Conservation (phyloP, 2,797 vertebrate species). For the Euthynnus affinis region DNA sequence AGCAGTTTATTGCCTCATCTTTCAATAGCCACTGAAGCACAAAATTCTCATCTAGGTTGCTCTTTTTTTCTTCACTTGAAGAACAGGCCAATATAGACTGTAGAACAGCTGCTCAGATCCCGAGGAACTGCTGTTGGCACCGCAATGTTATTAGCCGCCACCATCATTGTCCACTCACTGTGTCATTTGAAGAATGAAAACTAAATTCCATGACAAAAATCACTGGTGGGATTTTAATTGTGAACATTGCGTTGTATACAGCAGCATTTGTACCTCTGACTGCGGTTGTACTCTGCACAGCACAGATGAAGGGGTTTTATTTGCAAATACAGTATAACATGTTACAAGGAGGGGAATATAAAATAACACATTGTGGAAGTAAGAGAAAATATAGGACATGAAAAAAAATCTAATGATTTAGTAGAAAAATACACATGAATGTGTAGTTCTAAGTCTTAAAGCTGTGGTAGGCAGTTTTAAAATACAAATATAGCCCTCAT, state of each 20-base stretch:
- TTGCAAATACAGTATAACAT: not conserved
- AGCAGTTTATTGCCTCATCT: constrained; percentile 99
- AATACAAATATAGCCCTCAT: too few relatives aligned
- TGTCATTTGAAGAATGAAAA: constrained; percentile 77
- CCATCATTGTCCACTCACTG: constrained; percentile 79
- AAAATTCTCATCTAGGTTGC: constrained; percentile 99
- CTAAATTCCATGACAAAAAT: constrained; percentile 71
- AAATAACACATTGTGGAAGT: constrained; percentile 11
- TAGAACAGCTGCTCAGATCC: constrained; percentile 91
- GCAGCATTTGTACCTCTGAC: constrained; percentile 6
- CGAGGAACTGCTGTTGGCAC: constrained; percentile 86
- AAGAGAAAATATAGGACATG: not conserved
- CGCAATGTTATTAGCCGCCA: constrained; percentile 81
- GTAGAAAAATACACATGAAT: not conserved
- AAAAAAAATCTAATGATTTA: not conserved
- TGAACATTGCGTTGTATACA: constrained; percentile 30
- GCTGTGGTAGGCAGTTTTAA: too few relatives aligned
- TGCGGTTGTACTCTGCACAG: not conserved
- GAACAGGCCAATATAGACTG: constrained; percentile 96
- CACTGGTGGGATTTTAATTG: constrained; percentile 69
- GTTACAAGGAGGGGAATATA: not conserved
- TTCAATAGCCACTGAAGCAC: constrained; percentile 99
- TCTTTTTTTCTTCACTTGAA: constrained; percentile 90
- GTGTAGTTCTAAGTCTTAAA: not conserved
- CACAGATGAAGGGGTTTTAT: constrained; percentile 8